Conservation (phyloP, 2,888 invertebrate species). For the Cancer borealis region DNA sequence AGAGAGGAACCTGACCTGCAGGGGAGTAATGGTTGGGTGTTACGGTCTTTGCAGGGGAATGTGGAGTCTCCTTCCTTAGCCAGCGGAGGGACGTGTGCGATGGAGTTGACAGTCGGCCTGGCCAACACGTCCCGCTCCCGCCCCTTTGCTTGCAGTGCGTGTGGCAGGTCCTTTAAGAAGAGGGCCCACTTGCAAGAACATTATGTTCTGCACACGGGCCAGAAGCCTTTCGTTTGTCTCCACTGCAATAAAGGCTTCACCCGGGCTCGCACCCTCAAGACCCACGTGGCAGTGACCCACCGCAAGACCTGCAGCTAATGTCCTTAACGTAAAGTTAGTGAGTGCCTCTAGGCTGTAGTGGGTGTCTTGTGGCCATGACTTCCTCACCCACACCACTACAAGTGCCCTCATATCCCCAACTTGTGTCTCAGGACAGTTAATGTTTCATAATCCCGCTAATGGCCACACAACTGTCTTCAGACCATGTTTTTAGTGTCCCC, state of each 20-base stretch:
- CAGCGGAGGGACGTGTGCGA: conserved; percentile 55
- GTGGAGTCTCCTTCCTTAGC: conserved; percentile 57
- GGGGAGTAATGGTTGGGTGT: conserved; percentile 68
- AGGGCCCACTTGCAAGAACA: conserved; percentile 74
- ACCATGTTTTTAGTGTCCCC: neutral
- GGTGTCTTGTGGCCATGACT: neutral
- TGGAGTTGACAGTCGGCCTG: neutral
- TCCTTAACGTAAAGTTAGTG: neutral
- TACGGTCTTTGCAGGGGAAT: conserved; percentile 68
- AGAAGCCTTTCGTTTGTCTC: conserved; percentile 74
- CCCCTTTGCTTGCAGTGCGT: conserved; percentile 63
- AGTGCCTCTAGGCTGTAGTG: neutral
- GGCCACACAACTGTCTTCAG: neutral
- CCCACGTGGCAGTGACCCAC: conserved; percentile 64
- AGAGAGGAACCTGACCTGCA: neutral
- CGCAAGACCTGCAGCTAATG: conserved; percentile 32
- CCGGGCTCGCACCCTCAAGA: conserved; percentile 69
- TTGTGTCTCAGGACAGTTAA: too few species aligned
- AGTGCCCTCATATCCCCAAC: neutral
- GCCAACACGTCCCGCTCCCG: neutral
- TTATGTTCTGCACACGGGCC: conserved; percentile 71
- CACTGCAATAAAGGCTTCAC: conserved; percentile 67
- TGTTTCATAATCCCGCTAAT: too few species aligned
- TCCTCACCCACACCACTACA: neutral
- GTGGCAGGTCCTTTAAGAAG: conserved; percentile 73